Percentiles rank a stretch among this genome's conserved stretches.
Evolutionary conservation across 2,797 vertebrate genomes (phyloP).

Genomic region (Neostethus bicornis): DNA sequence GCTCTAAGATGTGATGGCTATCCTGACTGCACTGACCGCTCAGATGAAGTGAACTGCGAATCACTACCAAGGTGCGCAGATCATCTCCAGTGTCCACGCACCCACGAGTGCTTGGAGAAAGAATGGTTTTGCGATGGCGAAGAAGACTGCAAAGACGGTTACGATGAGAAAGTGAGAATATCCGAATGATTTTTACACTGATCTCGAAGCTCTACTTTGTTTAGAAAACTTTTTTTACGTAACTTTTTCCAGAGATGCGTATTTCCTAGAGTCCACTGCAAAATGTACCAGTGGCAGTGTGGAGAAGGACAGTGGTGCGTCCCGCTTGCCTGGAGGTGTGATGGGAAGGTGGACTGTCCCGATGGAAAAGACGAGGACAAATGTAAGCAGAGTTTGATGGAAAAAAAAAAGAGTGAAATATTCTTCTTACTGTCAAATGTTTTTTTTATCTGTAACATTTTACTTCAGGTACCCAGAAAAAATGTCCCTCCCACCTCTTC

Average conservation of each 20-base stretch:
- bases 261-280: constrained; percentile 58
- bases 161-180: constrained; percentile 86
- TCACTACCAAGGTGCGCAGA: constrained; percentile 73
- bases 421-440: neutral
- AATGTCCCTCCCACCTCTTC: constrained; percentile 80
- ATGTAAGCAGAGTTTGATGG: constrained; percentile 77
- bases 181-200: too few relatives aligned
- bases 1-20: constrained; percentile 86
- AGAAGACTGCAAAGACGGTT: constrained; percentile 87
- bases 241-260: constrained; percentile 76
- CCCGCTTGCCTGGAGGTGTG: constrained; percentile 86
- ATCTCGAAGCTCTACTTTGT: too few relatives aligned
- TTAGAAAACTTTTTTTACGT: neutral
- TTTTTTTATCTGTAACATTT: neutral
- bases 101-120: constrained; percentile 84
- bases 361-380: constrained; percentile 84
- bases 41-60: constrained; percentile 86
- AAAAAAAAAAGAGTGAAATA: too few relatives aligned
- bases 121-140: constrained; percentile 90
- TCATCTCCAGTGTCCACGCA: constrained; percentile 75
- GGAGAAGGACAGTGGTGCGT: constrained; percentile 77
- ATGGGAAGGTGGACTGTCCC: constrained; percentile 82
- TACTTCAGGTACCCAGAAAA: constrained; percentile 71
- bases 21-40: constrained; percentile 86
- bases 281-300: constrained; percentile 84